Conservation (phyloP, 2,113 vertebrate genomes). For the Mormoops blainvillei region DNA sequence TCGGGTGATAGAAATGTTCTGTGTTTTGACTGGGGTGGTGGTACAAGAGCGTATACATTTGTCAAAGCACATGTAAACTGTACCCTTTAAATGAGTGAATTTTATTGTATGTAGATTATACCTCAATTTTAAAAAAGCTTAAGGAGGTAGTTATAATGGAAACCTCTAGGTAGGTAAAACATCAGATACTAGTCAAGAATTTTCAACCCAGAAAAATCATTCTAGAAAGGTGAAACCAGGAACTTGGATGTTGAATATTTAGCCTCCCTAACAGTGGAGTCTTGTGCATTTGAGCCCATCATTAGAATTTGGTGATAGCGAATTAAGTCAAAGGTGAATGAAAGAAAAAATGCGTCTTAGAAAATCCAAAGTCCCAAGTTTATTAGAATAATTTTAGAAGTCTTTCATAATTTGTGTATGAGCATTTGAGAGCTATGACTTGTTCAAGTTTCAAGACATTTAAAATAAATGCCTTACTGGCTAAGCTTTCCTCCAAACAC, state of each 20-base stretch:
- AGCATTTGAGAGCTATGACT: background rate
- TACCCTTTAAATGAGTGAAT: background rate
- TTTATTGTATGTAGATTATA: background rate
- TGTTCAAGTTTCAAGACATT: background rate
- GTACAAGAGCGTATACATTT: no score
- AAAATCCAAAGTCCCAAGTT: background rate
- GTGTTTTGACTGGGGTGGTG: background rate
- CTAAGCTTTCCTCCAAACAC: background rate
- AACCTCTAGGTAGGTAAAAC: background rate
- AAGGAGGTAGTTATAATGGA: background rate
- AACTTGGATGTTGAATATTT: background rate
- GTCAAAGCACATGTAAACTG: background rate
- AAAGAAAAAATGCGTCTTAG: background rate
- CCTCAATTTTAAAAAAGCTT: background rate
- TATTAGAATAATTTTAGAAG: slow-evolving; percentile 1
- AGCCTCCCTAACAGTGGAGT: background rate
- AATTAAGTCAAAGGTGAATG: background rate
- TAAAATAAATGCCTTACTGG: background rate
- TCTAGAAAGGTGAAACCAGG: background rate
- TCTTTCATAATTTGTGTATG: background rate
- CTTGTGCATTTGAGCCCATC: background rate
- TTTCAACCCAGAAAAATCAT: background rate
- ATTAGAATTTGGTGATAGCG: background rate
- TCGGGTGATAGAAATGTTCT: background rate
- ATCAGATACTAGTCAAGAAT: background rate